Conservation (phyloP, 1,140 invertebrate species). For the Magallana ariakensis region DNA sequence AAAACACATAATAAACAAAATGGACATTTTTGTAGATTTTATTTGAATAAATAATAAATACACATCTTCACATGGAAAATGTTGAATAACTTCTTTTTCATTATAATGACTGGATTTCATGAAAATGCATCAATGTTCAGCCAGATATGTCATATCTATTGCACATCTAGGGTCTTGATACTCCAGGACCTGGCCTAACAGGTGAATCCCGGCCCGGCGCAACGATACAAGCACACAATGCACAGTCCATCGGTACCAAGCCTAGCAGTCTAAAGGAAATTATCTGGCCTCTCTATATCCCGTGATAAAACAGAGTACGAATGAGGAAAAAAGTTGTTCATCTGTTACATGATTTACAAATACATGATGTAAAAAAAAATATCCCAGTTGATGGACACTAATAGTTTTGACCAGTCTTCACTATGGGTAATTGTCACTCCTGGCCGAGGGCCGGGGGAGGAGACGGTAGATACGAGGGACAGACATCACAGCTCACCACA, state of each 20-base stretch:
- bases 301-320: not conserved
- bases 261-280: not conserved
- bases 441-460: not conserved
- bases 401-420: not conserved
- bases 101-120: slow-evolving; percentile 37
- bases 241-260: not conserved
- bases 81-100: slow-evolving; percentile 2
- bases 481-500: not conserved
- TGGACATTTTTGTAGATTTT: slow-evolving; percentile 22
- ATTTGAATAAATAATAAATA: slow-evolving; percentile 39
- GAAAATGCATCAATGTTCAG: slow-evolving; percentile 35
- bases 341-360: not conserved
- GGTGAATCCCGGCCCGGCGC: not conserved
- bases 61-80: slow-evolving; percentile 27
- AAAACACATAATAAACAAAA: not conserved
- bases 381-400: not conserved
- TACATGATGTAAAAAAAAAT: not conserved
- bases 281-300: not conserved
- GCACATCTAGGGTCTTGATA: not conserved
- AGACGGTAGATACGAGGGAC: not conserved
- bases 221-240: not conserved
- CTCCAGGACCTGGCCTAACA: not conserved
- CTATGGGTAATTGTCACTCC: not conserved
- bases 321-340: not conserved
- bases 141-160: slow-evolving; percentile 24